Evolutionary conservation across 30 jellyfish, hydroid and myxozoan genomes (phyloP), one percentile per base, ranked within the genome.

Genomic region (Chironex yamaguchii): DNA sequence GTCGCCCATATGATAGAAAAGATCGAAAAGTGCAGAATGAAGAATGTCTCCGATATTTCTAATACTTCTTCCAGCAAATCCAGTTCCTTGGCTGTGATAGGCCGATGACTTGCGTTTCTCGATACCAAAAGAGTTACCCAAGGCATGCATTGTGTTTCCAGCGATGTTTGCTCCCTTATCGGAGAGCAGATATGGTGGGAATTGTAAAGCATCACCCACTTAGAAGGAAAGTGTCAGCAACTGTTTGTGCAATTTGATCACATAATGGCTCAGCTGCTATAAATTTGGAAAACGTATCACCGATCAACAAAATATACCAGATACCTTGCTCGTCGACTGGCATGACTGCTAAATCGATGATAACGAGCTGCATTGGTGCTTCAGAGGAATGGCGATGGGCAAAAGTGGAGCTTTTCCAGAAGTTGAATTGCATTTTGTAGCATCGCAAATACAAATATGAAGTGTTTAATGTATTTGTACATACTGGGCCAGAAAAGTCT

Each of bases 111-210:
- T 54, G 35, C 78, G 70, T 53, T 82, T 82, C 23, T 82, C 92
- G 27, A 82, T 82, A 17, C 87, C 84, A 14, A 66, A 52, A 1
- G 77, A 30, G 71, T 52, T 29, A 63, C 76, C 49, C 36, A 82
- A 27, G 36, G 66, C 86, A 27, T 36, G 85, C 92, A 82, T 82
- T 52, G 68, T 48, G 1, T 66, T n/a, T 29, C 86, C 86, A 65
- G 66, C 92, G 33, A 34, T 67, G 50, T 82, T 82, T 31, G 92
- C 36, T 54, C 92, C 92, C 68, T 82, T 76, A 67, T 82, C 79
- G 29, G 92, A 82, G 22, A 65, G 85, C 68, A 82, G 70, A 31
- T 42, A 71, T 30, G 35, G 68, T 24, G 85, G 85, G 24, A 85
- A 48, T 28, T 82, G 85, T 34, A 65, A 85, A 71, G 68, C 52